phyloP scores from a whole-genome alignment of 1,140 invertebrate genomes.

The Apolygus lucorum region DNA sequence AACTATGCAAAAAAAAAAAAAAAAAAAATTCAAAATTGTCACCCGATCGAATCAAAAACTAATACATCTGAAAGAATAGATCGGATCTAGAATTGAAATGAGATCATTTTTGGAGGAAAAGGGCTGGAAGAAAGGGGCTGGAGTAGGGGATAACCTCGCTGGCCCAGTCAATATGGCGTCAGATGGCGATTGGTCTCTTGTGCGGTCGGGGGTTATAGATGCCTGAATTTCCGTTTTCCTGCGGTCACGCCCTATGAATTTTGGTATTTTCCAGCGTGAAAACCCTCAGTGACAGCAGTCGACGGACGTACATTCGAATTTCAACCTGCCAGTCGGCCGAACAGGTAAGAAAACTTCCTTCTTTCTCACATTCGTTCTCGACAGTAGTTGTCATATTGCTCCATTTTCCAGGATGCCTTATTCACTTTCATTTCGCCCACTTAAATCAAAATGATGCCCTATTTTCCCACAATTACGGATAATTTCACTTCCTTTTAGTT shows the following conservation, averaged over 20 bases:
- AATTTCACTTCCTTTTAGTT: background rate
- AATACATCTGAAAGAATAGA: too few species aligned
- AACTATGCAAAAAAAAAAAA: too few species aligned
- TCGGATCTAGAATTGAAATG: too few species aligned
- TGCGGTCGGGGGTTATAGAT: background rate
- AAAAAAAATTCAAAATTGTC: too few species aligned
- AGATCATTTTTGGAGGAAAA: too few species aligned
- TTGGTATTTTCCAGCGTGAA: background rate
- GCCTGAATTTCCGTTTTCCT: background rate
- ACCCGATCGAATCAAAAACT: too few species aligned
- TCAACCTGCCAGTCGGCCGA: background rate
- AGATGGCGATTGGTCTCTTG: background rate
- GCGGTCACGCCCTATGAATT: background rate
- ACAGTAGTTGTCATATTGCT: background rate
- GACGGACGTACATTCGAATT: background rate
- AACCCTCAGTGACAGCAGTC: background rate
- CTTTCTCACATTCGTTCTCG: background rate
- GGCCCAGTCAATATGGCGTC: background rate
- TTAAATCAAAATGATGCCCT: background rate
- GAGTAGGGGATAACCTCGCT: too few species aligned
- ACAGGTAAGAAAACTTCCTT: too few species aligned
- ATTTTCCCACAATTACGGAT: background rate
- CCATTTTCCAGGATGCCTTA: background rate
- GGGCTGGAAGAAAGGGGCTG: too few species aligned
- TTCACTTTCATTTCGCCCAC: background rate